Conservation (phyloP, 2,797 vertebrate genomes). For the Anomalospiza imberbis region DNA sequence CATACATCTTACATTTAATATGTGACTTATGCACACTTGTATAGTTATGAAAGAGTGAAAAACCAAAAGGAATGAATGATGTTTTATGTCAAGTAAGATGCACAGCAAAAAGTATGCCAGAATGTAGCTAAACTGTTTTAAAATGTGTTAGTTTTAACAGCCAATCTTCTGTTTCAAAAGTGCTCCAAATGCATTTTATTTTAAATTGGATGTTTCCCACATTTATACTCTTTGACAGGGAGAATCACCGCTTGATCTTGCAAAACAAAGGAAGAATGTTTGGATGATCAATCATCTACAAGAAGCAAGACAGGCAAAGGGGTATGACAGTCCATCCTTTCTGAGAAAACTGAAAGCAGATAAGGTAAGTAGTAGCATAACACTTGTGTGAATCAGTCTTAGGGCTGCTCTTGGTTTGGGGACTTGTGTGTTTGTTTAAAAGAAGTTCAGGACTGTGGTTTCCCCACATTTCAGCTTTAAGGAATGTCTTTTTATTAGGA, state of each 20-base stretch:
- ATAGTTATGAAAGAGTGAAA: not conserved
- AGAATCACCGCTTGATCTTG: slow-evolving; percentile 96
- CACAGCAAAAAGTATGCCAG: not conserved
- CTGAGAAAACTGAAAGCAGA: slow-evolving; percentile 96
- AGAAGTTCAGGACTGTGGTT: not conserved
- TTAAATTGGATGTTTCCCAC: slow-evolving; percentile 40
- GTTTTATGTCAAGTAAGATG: not conserved
- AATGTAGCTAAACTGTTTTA: not conserved
- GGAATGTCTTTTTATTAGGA: not conserved
- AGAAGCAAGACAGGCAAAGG: slow-evolving; percentile 96
- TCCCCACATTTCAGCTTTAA: not conserved
- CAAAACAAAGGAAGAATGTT: slow-evolving; percentile 97
- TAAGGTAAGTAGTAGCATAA: slow-evolving; percentile 80
- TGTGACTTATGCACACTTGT: not conserved
- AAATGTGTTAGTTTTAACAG: not conserved
- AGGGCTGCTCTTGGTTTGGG: not conserved
- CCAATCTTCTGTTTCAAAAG: slow-evolving; percentile 23
- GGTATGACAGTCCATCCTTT: slow-evolving; percentile 96
- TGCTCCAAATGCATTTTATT: slow-evolving; percentile 12
- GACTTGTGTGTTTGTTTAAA: not conserved
- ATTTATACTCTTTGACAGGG: slow-evolving; percentile 75
- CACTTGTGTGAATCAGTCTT: not conserved
- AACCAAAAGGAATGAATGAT: not conserved
- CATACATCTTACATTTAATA: not conserved
- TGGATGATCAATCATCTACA: slow-evolving; percentile 99